phyloP scores from a whole-genome alignment of 2,888 invertebrate genomes.

The Athalia cordata region DNA sequence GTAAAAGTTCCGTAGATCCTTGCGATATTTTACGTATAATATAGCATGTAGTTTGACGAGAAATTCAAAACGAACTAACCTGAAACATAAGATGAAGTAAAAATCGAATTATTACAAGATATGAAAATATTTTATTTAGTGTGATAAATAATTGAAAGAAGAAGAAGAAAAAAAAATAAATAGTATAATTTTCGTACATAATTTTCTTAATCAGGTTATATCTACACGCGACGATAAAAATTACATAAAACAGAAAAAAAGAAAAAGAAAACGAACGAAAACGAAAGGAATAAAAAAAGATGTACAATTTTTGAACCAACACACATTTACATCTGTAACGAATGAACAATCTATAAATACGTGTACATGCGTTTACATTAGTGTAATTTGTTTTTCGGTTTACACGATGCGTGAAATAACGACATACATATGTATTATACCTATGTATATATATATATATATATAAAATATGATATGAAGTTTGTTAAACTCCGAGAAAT shows the following conservation, averaged over 20 bases:
- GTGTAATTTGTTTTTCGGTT: neutral
- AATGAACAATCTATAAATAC: neutral
- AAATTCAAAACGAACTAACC: conserved; percentile 12
- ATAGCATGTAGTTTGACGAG: neutral
- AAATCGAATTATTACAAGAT: neutral
- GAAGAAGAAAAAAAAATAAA: no score
- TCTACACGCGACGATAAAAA: no score
- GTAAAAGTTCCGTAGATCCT: neutral
- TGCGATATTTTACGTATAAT: neutral
- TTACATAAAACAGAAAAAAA: no score
- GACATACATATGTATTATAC: neutral
- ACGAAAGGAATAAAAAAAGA: no score
- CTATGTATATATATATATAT: neutral
- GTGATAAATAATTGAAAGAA: no score
- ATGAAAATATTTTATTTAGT: neutral
- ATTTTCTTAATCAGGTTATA: no score
- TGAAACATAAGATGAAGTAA: neutral
- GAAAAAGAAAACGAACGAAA: no score
- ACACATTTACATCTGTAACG: neutral
- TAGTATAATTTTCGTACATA: neutral
- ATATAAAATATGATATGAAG: neutral
- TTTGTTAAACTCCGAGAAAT: neutral
- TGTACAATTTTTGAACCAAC: no score
- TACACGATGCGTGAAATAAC: neutral
- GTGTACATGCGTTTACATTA: neutral